Conservation (phyloP, 2,113 vertebrate genomes). For the Cepphus grylle region DNA sequence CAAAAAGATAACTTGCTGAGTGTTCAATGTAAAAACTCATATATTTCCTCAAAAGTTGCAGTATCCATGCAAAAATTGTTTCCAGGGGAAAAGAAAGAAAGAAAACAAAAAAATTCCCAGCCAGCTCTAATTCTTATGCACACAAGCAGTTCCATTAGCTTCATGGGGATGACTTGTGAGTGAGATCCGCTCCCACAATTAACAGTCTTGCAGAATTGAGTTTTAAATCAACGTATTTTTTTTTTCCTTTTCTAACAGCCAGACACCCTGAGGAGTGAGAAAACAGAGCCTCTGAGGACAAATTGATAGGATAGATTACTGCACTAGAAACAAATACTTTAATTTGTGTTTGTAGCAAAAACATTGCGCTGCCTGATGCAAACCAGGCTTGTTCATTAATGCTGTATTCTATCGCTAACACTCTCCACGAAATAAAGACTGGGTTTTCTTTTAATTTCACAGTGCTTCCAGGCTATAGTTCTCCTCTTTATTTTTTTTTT, state of each 20-base stretch:
- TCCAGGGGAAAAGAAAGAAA: not conserved
- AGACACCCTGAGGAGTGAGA: constrained; percentile 19
- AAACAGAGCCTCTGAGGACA: constrained; percentile 3
- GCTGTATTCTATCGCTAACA: not conserved
- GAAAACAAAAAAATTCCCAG: not conserved
- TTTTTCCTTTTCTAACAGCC: not conserved
- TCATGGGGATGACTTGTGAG: not conserved
- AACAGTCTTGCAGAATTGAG: not conserved
- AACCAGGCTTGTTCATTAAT: not conserved
- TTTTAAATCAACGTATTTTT: not conserved
- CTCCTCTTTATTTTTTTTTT: not conserved
- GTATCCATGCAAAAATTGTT: not conserved
- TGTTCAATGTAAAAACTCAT: not conserved
- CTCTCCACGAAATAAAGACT: not conserved
- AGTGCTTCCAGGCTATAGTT: not conserved
- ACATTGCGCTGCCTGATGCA: not conserved
- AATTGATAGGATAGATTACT: constrained; percentile 14
- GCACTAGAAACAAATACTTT: not conserved
- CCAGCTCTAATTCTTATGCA: not conserved
- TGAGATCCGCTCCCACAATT: constrained; percentile 12
- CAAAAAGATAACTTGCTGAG: not conserved
- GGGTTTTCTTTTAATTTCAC: not conserved
- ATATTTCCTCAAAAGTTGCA: not conserved
- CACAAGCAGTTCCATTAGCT: not conserved
- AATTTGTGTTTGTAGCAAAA: constrained; percentile 19